Base-by-base conservation (phyloP, 1,140 invertebrate genomes). In the Campoletis sonorensis region DNA sequence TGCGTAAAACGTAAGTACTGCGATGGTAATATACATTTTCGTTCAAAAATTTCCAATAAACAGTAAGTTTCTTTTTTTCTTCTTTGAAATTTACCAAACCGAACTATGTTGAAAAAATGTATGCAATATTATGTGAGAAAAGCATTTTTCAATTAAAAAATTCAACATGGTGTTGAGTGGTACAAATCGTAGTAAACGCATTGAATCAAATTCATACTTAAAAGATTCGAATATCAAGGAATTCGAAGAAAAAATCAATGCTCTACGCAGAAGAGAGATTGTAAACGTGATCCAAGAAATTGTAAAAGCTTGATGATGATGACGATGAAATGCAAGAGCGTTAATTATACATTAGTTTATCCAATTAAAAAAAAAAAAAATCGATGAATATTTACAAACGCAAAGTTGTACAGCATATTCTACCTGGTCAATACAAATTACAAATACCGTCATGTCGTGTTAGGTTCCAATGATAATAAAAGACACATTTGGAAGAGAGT, bases 1-100 rank as follows among this genome's bases (percentile, higher is more conserved):
- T 45, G 76, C 83, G 78, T 70, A 75, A 83, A 61, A 82, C 64
- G 30, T 79, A 79, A 79, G 64, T 77, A 77, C 77, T 80, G 33
- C 79, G 26, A 82, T 82, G 70, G 51, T 54, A 79, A 27, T 68
- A 54, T 54, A 4, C 49, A 16, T 54, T 54, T 54, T 54, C 15
- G 49, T 5, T 16, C 13, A 2, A 54, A 16, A 54, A 4, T 16
- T 54, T 54, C 1, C 18, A 54, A 54, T 16, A 54, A 54, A 54
- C 3, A 16, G 18, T 8, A 33, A 33, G 3, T 33, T 7, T 33
- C 7, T 33, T 33, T 45, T 4, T 8, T 45, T 45, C 13, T 11
- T 11, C 13, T 45, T 45, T 45, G 5, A 45, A 45, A 45, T 45
- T 10, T 45, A 10, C 40, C 5, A 45, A 45, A 45, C 40, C 40